These are phyloP conservation scores for Melanerpes formicivorus DNA, from an alignment of 2,113 vertebrate genomes.

Conservation along the genomic window DNA sequence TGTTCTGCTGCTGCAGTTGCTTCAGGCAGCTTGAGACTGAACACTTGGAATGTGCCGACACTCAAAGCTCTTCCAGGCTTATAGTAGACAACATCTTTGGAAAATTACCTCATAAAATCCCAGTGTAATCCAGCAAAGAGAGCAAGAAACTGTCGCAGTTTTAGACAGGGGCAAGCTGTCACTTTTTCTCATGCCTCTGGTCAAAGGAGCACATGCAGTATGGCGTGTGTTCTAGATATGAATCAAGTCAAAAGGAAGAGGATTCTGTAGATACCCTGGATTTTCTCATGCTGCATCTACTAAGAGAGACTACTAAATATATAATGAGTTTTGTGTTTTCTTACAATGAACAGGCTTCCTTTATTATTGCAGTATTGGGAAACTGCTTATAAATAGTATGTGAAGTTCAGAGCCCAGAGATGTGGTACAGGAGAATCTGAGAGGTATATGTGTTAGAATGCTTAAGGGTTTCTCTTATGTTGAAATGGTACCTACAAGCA, in stretches of 20 bases:
- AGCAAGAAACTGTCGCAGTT: neutral
- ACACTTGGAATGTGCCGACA: neutral
- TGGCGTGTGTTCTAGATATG: neutral
- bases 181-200: neutral
- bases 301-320: neutral
- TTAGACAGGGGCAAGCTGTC: neutral
- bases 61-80: slow-evolving; percentile 38
- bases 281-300: neutral
- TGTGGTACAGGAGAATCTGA: neutral
- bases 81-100: slow-evolving; percentile 29
- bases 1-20: slow-evolving; percentile 29
- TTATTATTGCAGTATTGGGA: neutral
- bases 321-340: neutral
- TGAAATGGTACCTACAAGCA: neutral
- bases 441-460: neutral
- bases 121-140: neutral
- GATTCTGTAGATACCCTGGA: neutral
- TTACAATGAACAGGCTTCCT: neutral
- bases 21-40: slow-evolving; percentile 21
- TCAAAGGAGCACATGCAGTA: neutral
- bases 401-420: neutral
- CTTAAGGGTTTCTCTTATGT: neutral
- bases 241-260: neutral
- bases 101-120: slow-evolving; percentile 53
- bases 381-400: neutral